phyloP scores from a whole-genome alignment of 2,888 invertebrate genomes.

The Spilarctia lutea region DNA sequence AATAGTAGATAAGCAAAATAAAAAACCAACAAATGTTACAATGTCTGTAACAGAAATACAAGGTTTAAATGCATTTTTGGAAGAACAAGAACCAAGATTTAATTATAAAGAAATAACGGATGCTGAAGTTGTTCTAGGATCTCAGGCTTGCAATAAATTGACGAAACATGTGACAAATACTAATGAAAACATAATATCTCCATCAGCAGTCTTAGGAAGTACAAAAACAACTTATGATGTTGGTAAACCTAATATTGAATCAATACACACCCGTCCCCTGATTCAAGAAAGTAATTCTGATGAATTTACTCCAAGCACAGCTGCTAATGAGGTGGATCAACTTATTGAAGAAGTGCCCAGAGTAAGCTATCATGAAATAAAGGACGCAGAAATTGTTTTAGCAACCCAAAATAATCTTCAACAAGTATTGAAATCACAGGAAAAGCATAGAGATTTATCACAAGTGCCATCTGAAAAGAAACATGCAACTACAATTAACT shows the following conservation, averaged over 20 bases:
- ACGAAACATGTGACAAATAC: background rate
- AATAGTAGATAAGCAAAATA: constrained; percentile 1
- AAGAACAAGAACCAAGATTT: constrained; percentile 43
- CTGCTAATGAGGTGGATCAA: background rate
- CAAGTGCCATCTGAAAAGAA: background rate
- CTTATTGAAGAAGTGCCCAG: background rate
- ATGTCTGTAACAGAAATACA: constrained; percentile 1
- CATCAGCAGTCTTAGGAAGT: background rate
- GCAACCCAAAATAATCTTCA: constrained; percentile 30
- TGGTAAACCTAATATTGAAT: background rate
- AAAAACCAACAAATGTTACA: background rate
- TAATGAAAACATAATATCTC: background rate
- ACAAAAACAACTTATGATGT: background rate
- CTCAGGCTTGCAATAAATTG: constrained; percentile 5
- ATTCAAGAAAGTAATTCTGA: background rate
- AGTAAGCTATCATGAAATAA: constrained; percentile 54
- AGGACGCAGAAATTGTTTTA: constrained; percentile 58
- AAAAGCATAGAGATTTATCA: background rate
- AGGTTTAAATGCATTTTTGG: constrained; percentile 9
- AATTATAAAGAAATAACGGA: constrained; percentile 59
- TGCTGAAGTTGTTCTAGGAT: constrained; percentile 55
- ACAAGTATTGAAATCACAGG: background rate
- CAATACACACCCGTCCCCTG: background rate
- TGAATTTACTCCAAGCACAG: background rate
- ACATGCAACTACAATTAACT: background rate